Percentiles rank a stretch among this genome's conserved stretches.
These are phyloP conservation scores for Phylloscopus trochiloides DNA, from an alignment of 2,113 vertebrate species.

Conservation along the genomic window DNA sequence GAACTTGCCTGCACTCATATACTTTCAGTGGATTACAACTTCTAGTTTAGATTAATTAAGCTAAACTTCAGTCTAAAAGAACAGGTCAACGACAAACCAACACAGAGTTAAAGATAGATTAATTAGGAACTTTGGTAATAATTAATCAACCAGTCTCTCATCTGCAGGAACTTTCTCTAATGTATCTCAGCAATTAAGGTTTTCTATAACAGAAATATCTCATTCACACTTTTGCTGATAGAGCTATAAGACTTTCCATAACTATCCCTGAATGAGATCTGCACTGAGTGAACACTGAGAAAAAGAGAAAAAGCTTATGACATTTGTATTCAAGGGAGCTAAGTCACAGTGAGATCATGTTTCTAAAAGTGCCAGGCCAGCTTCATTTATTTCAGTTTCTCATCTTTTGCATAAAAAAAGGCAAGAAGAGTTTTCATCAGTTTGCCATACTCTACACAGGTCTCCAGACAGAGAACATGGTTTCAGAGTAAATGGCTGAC, in stretches of 20 bases:
- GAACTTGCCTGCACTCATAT: not conserved
- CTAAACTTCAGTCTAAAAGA: not conserved
- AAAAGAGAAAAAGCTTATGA: not conserved
- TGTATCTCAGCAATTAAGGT: not conserved
- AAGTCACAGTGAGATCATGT: not conserved
- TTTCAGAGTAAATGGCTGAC: not conserved
- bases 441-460: not conserved
- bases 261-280: not conserved
- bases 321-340: not conserved
- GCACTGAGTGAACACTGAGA: not conserved
- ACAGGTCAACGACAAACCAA: not conserved
- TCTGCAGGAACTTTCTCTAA: not conserved
- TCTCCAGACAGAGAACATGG: not conserved
- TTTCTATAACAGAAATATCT: not conserved
- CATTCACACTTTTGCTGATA: not conserved
- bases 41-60: not conserved
- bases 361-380: not conserved
- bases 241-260: not conserved
- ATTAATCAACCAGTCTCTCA: not conserved
- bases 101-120: not conserved
- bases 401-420: not conserved
- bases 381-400: not conserved
- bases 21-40: not conserved
- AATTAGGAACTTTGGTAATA: not conserved
- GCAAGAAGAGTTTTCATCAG: not conserved